phyloP scores from a whole-genome alignment of 2,113 vertebrate species.

The Cinclus cinclus region DNA sequence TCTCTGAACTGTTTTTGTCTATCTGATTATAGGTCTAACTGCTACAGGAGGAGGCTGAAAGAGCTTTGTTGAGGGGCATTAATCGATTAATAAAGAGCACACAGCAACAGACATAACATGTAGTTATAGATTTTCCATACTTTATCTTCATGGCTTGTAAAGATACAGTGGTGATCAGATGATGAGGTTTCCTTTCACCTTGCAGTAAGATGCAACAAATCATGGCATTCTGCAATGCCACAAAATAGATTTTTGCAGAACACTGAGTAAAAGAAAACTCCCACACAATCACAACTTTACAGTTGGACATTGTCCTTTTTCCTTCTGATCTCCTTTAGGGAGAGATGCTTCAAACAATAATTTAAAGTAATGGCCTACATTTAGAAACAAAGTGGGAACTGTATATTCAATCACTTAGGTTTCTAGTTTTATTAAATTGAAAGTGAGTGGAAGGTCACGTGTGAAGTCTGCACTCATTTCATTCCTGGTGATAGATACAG shows the following conservation, averaged over 20 bases:
- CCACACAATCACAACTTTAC: constrained; percentile 41
- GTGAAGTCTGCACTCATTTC: not conserved
- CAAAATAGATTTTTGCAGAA: constrained; percentile 15
- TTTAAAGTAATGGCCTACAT: constrained; percentile 39
- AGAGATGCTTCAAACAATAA: constrained; percentile 46
- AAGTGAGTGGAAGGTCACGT: constrained; percentile 60
- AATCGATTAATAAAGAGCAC: constrained; percentile 52
- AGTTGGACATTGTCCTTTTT: constrained; percentile 43
- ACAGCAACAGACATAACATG: constrained; percentile 25
- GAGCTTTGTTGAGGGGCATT: constrained; percentile 41
- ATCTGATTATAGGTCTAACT: constrained; percentile 46
- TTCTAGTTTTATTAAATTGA: constrained; percentile 63
- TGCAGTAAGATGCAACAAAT: constrained; percentile 3
- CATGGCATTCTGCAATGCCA: not conserved
- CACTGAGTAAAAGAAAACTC: constrained; percentile 7
- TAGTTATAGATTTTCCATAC: constrained; percentile 57
- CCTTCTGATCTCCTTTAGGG: constrained; percentile 19
- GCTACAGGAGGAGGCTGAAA: constrained; percentile 38
- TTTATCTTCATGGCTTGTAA: constrained; percentile 52
- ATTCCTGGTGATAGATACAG: not conserved
- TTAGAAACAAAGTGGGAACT: constrained; percentile 68
- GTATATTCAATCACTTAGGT: constrained; percentile 47
- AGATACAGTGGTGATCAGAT: constrained; percentile 46
- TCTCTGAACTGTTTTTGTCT: constrained; percentile 54
- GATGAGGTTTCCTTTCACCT: constrained; percentile 44